Evolutionary conservation across 2,797 vertebrate species (phyloP), one percentile per base, ranked within the genome.

Genomic region (Tauraco hartlaubi): DNA sequence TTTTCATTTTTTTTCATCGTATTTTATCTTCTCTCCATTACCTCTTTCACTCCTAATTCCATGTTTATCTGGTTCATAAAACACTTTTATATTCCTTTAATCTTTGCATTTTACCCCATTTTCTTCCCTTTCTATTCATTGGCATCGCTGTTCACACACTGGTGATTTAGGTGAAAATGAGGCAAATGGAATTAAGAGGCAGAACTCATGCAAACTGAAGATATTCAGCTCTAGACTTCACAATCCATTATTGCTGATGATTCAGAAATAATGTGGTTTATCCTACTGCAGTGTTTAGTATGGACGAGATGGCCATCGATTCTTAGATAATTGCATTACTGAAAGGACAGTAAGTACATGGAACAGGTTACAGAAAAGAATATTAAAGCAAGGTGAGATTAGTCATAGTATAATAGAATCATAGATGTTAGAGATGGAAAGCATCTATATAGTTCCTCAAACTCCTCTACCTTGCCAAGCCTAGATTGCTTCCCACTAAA

Each of bases 181-280:
- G n/a, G 25, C 5, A 91, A 92, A 90, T 28, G 9, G 55, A 94
- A 91, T 77, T 76, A 73, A 84, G 76, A 80, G 15, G 63, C 6
- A 89, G 61, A 75, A 86, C 4, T 90, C 22, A 23, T 5, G 21
- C 6, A 67, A 82, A 75, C 31, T 69, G 59, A 63, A 80, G 44
- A 75, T 78, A 94, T 49, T 74, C 66, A 68, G 58, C 56, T 75
- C 41, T 92, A 63, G 74, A 73, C 46, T 81, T 84, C 21, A 76
- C 41, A 72, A 90, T 89, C 29, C 48, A 83, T 86, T 96, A 85
- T 44, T 93, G 55, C 62, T 77, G 52, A 73, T 69, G 78, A 61
- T 90, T 91, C 68, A 85, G 58, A 92, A 96, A 87, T 88, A 95
- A 91, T 39, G 44, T 49, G 29, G 82, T 94, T 94, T 96, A 76